Percentiles rank a stretch among this genome's conserved stretches.
Evolutionary conservation across 2,888 invertebrate species (phyloP).

Genomic region (Melinaea marsaeus): DNA sequence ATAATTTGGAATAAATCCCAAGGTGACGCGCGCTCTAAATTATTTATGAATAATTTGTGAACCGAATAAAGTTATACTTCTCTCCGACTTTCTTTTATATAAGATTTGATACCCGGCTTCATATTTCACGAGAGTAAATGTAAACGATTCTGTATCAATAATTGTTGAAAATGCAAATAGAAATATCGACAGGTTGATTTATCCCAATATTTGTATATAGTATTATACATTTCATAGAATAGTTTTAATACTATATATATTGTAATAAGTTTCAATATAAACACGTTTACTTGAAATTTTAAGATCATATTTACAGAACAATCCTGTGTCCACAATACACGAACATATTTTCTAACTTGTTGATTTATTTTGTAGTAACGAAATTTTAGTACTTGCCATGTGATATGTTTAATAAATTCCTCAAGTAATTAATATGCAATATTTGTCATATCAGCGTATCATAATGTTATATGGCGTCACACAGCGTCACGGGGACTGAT

Average conservation of each 20-base stretch:
- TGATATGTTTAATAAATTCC: neutral
- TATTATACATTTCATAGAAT: too few species aligned
- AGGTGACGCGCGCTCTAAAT: slow-evolving; percentile 15
- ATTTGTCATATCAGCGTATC: slow-evolving; percentile 1
- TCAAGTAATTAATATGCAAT: neutral
- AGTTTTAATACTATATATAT: too few species aligned
- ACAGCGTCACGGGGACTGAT: neutral
- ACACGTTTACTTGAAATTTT: too few species aligned
- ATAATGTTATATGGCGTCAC: neutral
- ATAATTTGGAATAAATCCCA: slow-evolving; percentile 18
- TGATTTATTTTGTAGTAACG: too few species aligned
- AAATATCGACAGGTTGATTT: neutral
- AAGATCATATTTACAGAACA: too few species aligned
- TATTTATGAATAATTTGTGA: slow-evolving; percentile 14
- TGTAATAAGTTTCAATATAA: too few species aligned
- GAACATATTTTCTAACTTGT: too few species aligned
- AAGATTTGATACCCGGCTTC: neutral
- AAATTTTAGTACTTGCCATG: neutral
- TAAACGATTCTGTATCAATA: neutral
- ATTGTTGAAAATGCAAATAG: neutral
- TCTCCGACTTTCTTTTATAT: slow-evolving; percentile 6
- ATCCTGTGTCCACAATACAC: too few species aligned
- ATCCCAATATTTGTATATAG: too few species aligned
- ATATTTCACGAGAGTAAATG: slow-evolving; percentile 2
- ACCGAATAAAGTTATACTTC: slow-evolving; percentile 15